Evolutionary conservation across 2,113 vertebrate species (phyloP).

Genomic region (Nothoprocta pentlandii): DNA sequence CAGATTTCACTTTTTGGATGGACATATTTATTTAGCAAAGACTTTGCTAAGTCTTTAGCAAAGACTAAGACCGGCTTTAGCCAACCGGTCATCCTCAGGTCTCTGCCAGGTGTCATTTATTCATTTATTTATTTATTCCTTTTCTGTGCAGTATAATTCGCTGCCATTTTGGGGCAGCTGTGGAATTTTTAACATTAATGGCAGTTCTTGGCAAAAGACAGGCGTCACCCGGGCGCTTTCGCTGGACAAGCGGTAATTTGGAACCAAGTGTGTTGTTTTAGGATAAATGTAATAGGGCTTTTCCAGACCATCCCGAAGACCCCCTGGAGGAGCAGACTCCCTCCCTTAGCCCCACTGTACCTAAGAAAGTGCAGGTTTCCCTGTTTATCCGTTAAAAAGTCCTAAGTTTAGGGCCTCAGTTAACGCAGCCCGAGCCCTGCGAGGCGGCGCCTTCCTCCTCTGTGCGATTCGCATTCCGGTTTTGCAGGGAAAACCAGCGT

Average conservation of each 20-base stretch:
- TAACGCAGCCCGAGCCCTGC: too few species aligned
- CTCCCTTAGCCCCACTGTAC: background rate
- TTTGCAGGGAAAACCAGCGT: fast-evolving
- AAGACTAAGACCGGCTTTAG: too few species aligned
- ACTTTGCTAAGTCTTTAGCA: too few species aligned
- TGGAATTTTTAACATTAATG: background rate
- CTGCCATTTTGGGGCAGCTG: background rate
- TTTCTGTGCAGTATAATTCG: background rate
- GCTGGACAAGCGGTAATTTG: background rate
- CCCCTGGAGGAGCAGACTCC: background rate
- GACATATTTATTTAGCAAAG: background rate
- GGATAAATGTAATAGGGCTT: background rate
- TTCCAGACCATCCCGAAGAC: background rate
- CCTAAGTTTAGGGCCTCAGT: fast-evolving
- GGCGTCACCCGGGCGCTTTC: fast-evolving
- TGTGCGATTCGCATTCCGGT: fast-evolving
- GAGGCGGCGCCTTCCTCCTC: background rate
- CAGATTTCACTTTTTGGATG: background rate
- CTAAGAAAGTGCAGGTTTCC: background rate
- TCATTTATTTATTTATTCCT: background rate
- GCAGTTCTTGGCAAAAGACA: background rate
- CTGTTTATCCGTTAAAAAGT: too few species aligned
- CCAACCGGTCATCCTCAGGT: background rate
- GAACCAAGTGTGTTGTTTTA: background rate
- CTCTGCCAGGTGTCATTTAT: background rate